Evolutionary conservation across 1,140 invertebrate species (phyloP).

Genomic region (Panagrolaimus sp.): DNA sequence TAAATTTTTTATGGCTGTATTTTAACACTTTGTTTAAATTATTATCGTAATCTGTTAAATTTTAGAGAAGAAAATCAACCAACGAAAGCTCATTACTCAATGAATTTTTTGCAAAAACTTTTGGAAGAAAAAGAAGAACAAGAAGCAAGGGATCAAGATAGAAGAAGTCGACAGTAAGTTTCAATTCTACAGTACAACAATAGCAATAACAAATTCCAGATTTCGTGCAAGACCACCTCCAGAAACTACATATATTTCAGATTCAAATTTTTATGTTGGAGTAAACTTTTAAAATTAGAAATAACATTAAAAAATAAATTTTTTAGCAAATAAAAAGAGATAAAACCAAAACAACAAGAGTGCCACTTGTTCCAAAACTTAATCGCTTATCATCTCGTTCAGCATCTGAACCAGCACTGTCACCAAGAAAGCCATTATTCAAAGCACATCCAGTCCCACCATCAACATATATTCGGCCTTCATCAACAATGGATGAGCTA

Average conservation of each 20-base stretch:
- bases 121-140: not conserved
- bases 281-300: not conserved
- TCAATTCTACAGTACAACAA: not conserved
- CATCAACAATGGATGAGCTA: not conserved
- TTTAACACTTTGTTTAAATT: too few relatives aligned
- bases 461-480: slow-evolving; percentile 1
- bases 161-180: not conserved
- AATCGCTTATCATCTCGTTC: not conserved
- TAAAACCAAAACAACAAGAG: not conserved
- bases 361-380: not conserved
- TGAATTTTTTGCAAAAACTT: slow-evolving; percentile 1
- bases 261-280: not conserved
- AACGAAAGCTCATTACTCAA: not conserved
- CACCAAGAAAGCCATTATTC: not conserved
- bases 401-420: not conserved
- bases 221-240: not conserved
- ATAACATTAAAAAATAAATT: not conserved
- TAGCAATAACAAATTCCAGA: not conserved
- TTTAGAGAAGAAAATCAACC: not conserved
- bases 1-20: too few relatives aligned
- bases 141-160: not conserved
- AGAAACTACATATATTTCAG: not conserved
- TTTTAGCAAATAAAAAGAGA: not conserved
- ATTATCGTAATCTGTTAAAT: too few relatives aligned
- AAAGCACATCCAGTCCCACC: not conserved